phyloP scores from a whole-genome alignment of 2,113 vertebrate species.

The Camelus bactrianus region DNA sequence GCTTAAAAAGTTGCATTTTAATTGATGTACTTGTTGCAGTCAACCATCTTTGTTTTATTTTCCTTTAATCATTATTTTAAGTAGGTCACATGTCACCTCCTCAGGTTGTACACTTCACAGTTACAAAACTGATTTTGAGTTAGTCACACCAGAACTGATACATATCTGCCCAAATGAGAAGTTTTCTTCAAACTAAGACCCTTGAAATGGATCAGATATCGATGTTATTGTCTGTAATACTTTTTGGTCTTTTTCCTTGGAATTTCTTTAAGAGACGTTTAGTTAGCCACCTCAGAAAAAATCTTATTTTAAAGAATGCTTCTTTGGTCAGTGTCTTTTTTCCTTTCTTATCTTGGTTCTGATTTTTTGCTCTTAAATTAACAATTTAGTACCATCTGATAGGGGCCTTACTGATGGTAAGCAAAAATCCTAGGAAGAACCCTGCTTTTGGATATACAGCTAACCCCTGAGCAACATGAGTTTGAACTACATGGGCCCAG shows the following conservation, averaged over 20 bases:
- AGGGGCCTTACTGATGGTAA: background rate
- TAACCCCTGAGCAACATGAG: background rate
- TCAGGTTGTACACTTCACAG: background rate
- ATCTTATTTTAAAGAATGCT: constrained; percentile 19
- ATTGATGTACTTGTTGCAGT: background rate
- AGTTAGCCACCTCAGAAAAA: constrained; percentile 17
- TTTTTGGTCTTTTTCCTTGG: constrained; percentile 38
- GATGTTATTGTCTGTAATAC: background rate
- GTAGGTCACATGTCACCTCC: background rate
- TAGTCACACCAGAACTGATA: background rate
- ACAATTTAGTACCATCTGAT: background rate
- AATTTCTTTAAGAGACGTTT: constrained; percentile 53
- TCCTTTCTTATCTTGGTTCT: constrained; percentile 10
- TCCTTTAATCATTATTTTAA: constrained; percentile 17
- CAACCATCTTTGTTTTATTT: constrained; percentile 32
- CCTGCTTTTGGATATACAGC: background rate
- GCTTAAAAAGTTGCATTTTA: constrained; percentile 36
- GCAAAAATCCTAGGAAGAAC: background rate
- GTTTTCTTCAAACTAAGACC: background rate
- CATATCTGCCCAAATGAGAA: background rate
- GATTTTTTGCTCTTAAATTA: background rate
- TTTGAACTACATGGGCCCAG: background rate
- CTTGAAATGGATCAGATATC: background rate
- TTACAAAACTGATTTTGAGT: constrained; percentile 44
- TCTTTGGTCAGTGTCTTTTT: constrained; percentile 2